Conservation (phyloP, 2,888 invertebrate genomes). For the Eristalis tenax region DNA sequence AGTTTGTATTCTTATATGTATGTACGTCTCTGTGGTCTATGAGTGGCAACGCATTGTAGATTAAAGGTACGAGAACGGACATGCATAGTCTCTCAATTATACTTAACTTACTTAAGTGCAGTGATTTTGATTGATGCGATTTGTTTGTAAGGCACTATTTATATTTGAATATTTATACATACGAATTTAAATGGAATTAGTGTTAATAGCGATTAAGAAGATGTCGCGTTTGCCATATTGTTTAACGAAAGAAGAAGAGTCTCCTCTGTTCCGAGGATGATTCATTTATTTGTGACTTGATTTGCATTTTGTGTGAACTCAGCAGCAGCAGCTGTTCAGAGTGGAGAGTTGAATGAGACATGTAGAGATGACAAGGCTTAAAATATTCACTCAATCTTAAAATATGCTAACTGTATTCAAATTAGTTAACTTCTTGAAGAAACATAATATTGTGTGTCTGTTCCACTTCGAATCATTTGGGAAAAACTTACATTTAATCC, state of each 20-base stretch:
- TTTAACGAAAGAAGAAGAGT: not conserved
- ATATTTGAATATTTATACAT: not conserved
- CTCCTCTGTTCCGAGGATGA: not conserved
- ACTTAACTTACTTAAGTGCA: not conserved
- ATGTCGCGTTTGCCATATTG: not conserved
- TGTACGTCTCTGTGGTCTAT: not conserved
- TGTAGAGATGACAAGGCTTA: not conserved
- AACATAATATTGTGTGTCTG: not conserved
- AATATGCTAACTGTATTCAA: not conserved
- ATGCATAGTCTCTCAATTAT: not conserved
- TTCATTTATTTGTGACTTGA: not conserved
- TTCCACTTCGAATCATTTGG: too few relatives aligned
- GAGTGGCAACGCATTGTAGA: not conserved
- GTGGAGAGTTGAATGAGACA: not conserved
- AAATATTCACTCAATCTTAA: not conserved
- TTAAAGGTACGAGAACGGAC: not conserved
- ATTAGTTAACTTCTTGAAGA: not conserved
- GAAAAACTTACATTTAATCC: not conserved
- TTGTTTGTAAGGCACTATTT: not conserved
- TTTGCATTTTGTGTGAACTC: not conserved
- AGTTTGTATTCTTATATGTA: not conserved
- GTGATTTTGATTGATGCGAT: not conserved
- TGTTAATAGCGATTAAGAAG: not conserved
- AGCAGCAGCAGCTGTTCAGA: not conserved
- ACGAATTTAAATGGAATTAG: not conserved